Percentiles rank a stretch among this genome's conserved stretches.
These are phyloP conservation scores for Muscidifurax raptorellus DNA, from an alignment of 1,140 invertebrate species.

Conservation along the genomic window DNA sequence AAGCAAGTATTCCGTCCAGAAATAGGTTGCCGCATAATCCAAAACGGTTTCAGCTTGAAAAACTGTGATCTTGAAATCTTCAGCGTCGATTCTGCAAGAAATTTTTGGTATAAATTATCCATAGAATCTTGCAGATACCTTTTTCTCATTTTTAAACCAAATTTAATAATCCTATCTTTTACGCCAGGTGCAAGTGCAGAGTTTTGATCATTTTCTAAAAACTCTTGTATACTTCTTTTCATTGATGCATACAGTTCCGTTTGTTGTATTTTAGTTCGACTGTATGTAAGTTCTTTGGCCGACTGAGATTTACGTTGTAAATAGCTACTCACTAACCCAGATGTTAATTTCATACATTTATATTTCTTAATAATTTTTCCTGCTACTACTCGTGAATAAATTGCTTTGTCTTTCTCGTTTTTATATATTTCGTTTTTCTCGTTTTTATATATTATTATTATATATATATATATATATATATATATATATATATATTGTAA, in stretches of 20 bases:
- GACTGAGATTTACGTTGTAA: neutral
- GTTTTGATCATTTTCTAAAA: slow-evolving; percentile 49
- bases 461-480: too few species aligned
- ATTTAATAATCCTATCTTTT: slow-evolving; percentile 57
- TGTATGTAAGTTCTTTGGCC: neutral
- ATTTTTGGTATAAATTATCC: slow-evolving; percentile 45
- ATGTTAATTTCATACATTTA: neutral
- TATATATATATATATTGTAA: too few species aligned
- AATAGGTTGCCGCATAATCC: slow-evolving; percentile 34
- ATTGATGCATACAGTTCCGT: neutral
- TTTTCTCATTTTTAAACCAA: slow-evolving; percentile 53
- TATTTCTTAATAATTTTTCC: slow-evolving; percentile 31
- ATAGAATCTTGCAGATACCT: slow-evolving; percentile 46
- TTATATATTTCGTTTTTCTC: slow-evolving; percentile 33
- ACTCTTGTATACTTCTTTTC: slow-evolving; percentile 7
- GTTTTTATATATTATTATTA: slow-evolving; percentile 15
- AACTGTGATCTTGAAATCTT: slow-evolving; percentile 47
- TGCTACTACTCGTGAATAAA: slow-evolving; percentile 28
- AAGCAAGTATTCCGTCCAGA: slow-evolving; percentile 48
- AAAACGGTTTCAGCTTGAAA: slow-evolving; percentile 45
- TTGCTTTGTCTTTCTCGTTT: slow-evolving; percentile 12
- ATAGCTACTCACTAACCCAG: neutral
- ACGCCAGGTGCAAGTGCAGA: slow-evolving; percentile 54
- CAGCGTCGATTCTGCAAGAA: slow-evolving; percentile 9
- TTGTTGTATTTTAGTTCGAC: neutral